Evolutionary conservation across 2,797 vertebrate genomes (phyloP), one percentile per base, ranked within the genome.

Genomic region (Lutjanus campechanus): DNA sequence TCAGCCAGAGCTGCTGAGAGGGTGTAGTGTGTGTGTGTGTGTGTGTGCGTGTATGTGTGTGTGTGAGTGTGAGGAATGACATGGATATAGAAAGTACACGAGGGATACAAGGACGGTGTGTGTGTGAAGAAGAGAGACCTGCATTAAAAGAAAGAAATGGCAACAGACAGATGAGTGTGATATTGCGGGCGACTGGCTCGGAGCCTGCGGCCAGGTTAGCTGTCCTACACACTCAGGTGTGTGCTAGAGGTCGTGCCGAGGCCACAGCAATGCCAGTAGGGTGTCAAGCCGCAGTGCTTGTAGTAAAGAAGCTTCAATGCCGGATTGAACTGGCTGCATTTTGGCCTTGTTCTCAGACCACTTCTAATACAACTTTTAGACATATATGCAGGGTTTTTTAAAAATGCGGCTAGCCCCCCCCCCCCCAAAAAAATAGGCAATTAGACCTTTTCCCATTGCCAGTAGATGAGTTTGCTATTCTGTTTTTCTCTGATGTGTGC

Each of bases 141-240:
- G 62, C 80, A 75, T 85, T 68, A 80, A 85, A 85, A 76, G 65
- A 86, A 83, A 81, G 81, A 81, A 75, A 84, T 61, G 87, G 85
- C 82, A 91, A 76, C 88, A 92, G 88, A 89, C 91, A 90, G 88
- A 86, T 49, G 88, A 89, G 93, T 93, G 93, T 84, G 93, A 93
- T 85, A 78, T 88, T 76, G 84, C 77, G 68, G 89, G 81, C 67
- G 87, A 80, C 89, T 87, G 91, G 89, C 89, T 84, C 59, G 12
- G 44, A 84, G 89, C 86, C 90, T 82, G 88, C 36, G 76, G 90
- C 85, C 87, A 79, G 76, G 88, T 90, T 86, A 58, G 82, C 88
- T 44, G 86, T 85, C 84, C 78, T 81, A 83, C 91, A 83, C 91
- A 86, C 91, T 91, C 83, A 93, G 91, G 92, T 93, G 92, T 75